Evolutionary conservation across 2,113 vertebrate species (phyloP).

Genomic region (Brachyhypopomus gauderio): DNA sequence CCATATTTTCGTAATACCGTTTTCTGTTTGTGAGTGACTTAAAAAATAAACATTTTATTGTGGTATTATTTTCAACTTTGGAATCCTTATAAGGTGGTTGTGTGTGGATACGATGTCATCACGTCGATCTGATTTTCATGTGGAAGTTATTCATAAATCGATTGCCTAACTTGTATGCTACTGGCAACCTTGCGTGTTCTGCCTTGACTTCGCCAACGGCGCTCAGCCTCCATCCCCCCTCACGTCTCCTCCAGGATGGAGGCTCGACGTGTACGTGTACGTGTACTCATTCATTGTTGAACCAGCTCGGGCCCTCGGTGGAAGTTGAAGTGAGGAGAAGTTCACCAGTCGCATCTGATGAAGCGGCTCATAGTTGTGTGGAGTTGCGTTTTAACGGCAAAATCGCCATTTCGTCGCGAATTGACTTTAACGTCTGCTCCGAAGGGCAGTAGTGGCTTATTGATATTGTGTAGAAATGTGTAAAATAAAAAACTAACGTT

Average conservation of each 20-base stretch:
- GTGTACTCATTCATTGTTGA: neutral
- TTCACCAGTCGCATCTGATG: conserved; percentile 22
- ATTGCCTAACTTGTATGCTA: too few relatives aligned
- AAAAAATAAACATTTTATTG: too few relatives aligned
- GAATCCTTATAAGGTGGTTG: too few relatives aligned
- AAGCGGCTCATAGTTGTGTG: conserved; percentile 31
- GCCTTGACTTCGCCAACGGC: too few relatives aligned
- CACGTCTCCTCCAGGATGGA: neutral
- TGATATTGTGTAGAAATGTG: conserved; percentile 2
- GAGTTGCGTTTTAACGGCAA: conserved; percentile 24
- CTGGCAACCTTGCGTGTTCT: too few relatives aligned
- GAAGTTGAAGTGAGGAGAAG: conserved; percentile 27
- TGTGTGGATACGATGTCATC: too few relatives aligned
- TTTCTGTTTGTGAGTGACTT: too few relatives aligned
- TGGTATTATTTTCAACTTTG: too few relatives aligned
- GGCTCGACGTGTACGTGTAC: neutral
- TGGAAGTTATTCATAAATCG: too few relatives aligned
- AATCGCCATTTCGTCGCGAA: neutral
- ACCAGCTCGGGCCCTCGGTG: neutral
- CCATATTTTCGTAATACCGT: too few relatives aligned
- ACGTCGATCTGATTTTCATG: too few relatives aligned
- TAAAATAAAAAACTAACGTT: conserved; percentile 36
- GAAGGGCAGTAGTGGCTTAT: neutral
- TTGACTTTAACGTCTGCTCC: neutral
- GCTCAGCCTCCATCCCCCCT: neutral